phyloP scores from a whole-genome alignment of 1,140 invertebrate genomes.

The Cydia strobilella region DNA sequence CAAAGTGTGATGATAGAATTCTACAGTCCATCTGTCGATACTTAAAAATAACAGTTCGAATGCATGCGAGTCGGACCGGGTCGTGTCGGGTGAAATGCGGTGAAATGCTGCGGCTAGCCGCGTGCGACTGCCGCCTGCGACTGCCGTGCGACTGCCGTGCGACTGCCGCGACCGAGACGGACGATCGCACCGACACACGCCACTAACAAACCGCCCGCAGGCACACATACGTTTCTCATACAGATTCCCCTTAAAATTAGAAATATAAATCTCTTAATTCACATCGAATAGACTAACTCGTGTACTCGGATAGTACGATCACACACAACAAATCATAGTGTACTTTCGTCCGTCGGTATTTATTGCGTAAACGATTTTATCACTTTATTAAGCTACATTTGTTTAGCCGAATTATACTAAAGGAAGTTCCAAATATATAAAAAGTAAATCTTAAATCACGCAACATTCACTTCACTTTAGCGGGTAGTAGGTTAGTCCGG shows the following conservation, averaged over 20 bases:
- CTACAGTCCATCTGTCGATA: slow-evolving; percentile 72
- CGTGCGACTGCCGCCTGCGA: neutral
- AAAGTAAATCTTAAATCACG: slow-evolving; percentile 26
- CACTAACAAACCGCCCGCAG: slow-evolving; percentile 11
- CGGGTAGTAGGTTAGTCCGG: slow-evolving; percentile 16
- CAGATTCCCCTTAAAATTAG: slow-evolving; percentile 28
- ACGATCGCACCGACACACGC: neutral
- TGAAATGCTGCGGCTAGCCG: slow-evolving; percentile 24
- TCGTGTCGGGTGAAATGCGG: slow-evolving; percentile 47
- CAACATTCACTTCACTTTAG: slow-evolving; percentile 32
- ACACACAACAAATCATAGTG: slow-evolving; percentile 31
- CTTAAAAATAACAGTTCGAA: slow-evolving; percentile 71
- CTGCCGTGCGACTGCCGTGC: slow-evolving; percentile 7
- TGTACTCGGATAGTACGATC: slow-evolving; percentile 31
- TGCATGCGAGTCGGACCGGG: slow-evolving; percentile 44
- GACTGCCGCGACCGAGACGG: neutral
- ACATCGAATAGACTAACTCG: slow-evolving; percentile 29
- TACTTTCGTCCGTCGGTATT: slow-evolving; percentile 29
- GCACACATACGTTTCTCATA: slow-evolving; percentile 20
- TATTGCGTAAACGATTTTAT: slow-evolving; percentile 29
- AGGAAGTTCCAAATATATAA: slow-evolving; percentile 32
- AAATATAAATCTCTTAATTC: slow-evolving; percentile 32
- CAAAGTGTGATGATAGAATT: slow-evolving; percentile 77
- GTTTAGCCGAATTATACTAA: slow-evolving; percentile 30
- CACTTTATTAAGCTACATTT: slow-evolving; percentile 30